Evolutionary conservation across 2,888 invertebrate species (phyloP), one percentile per base, ranked within the genome.

Genomic region (Dastarcus helophoroides): DNA sequence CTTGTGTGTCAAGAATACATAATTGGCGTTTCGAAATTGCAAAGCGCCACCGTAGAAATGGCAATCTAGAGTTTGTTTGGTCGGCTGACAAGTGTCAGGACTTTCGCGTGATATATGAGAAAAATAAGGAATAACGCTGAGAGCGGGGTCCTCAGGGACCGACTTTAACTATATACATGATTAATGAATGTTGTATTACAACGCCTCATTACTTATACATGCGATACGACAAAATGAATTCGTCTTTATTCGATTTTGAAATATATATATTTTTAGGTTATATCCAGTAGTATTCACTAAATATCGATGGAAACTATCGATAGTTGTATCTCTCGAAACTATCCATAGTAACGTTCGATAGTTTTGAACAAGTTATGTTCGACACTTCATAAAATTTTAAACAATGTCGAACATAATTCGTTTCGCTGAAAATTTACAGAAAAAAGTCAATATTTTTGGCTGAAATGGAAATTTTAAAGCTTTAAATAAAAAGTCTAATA

Each of bases 11-110:
- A 47, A 44, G 58, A 60, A 60, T 60, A 53, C 58, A 56, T 60
- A 61, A 61, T 60, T 60, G 56, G 53, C 54, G 50, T 45, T 55
- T 53, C n/a, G 53, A 52, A 55, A 56, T 56, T 55, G 56, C 50
- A 46, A 46, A 47, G 43, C 44, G 37, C n/a, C n/a, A 41, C 42
- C 39, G 35, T 39, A 39, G 42, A 45, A n/a, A 45, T 45, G 40
- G 40, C 41, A 44, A 45, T 45, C 44, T 49, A 41, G 41, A 43
- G 39, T 42, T 45, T 41, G 47, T 39, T 40, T 40, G 47, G 48
- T 44, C 40, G 41, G 32, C 43, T 51, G 54, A 55, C 55, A 55
- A 55, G 55, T 55, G 56, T 55, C 56, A 53, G 48, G 53, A 46
- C 47, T 50, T 53, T 48, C 25, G 19, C 48, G 51, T 57, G 58